phyloP scores from a whole-genome alignment of 30 jellyfish, hydroid and myxozoan genomes.

The Cassiopea andromeda region DNA sequence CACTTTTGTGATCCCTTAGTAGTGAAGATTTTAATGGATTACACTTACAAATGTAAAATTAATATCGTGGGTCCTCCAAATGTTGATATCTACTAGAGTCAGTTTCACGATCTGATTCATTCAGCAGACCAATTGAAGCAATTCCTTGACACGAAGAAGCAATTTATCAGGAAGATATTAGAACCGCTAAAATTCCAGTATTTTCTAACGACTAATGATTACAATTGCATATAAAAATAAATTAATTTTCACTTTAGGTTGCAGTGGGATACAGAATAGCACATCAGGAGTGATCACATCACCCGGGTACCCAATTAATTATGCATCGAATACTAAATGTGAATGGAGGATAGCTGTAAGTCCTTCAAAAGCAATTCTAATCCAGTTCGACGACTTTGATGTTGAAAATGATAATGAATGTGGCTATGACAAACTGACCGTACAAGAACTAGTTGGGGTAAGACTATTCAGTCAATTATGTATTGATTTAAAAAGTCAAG shows the following conservation, averaged over 20 bases:
- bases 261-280: conserved; percentile 1
- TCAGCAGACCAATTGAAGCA: too few relatives aligned
- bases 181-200: too few relatives aligned
- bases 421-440: conserved; percentile 44
- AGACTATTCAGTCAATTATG: not conserved
- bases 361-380: not conserved
- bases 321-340: conserved; percentile 50
- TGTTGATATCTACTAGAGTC: too few relatives aligned
- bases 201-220: not conserved
- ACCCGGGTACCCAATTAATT: conserved; percentile 48
- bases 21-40: too few relatives aligned
- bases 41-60: too few relatives aligned
- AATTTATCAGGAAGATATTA: too few relatives aligned
- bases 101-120: too few relatives aligned
- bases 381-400: conserved; percentile 32
- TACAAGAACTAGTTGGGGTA: conserved; percentile 55
- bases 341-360: conserved; percentile 37
- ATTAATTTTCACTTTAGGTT: conserved; percentile 3
- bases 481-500: not conserved
- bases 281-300: conserved; percentile 42
- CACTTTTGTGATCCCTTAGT: too few relatives aligned
- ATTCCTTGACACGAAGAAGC: too few relatives aligned
- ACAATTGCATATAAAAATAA: not conserved
- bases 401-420: conserved; percentile 51
- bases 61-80: too few relatives aligned